A percentile compares a stretch with the other conserved stretches of the same genome.
Conservation (phyloP, 2,888 invertebrate species). For the Drosophila flavopinicola region DNA sequence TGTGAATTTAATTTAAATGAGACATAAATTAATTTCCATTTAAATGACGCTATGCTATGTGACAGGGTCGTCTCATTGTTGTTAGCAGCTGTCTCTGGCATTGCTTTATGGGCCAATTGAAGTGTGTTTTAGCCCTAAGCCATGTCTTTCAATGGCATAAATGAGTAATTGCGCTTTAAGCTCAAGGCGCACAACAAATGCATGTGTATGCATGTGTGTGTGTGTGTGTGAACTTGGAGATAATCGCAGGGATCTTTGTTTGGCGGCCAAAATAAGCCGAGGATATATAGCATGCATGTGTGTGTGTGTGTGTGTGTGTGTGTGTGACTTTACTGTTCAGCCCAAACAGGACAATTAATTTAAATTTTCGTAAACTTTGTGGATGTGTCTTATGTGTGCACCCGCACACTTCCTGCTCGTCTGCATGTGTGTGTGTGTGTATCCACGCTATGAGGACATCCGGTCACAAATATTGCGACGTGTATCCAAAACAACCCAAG, state of each 20-base stretch:
- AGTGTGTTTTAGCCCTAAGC: slow-evolving; percentile 15
- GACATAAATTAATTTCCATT: slow-evolving; percentile 49
- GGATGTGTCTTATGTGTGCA: slow-evolving; percentile 7
- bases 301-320: no score
- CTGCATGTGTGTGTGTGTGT: slow-evolving; percentile 10
- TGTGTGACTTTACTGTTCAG: background rate
- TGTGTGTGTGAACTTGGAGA: slow-evolving; percentile 6
- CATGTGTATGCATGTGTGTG: background rate
- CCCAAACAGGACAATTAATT: slow-evolving; percentile 54
- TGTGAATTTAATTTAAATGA: slow-evolving; percentile 27
- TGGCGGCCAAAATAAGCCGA: slow-evolving; percentile 12
- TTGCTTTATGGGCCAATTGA: slow-evolving; percentile 39
- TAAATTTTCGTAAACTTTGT: slow-evolving; percentile 47
- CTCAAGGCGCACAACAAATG: slow-evolving; percentile 19
- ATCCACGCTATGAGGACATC: slow-evolving; percentile 43
- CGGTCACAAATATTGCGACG: slow-evolving; percentile 48
- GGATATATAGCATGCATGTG: slow-evolving; percentile 3
- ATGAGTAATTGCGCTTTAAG: slow-evolving; percentile 41
- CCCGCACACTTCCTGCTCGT: slow-evolving; percentile 8
- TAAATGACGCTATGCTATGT: slow-evolving; percentile 33
- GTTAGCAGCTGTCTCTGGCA: slow-evolving; percentile 29
- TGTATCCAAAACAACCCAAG: slow-evolving; percentile 22
- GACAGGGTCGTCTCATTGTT: slow-evolving; percentile 8
- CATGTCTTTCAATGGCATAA: slow-evolving; percentile 61
- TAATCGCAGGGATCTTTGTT: slow-evolving; percentile 46